phyloP scores from a whole-genome alignment of 1,140 invertebrate species.

The Paralvinella palmiformis region DNA sequence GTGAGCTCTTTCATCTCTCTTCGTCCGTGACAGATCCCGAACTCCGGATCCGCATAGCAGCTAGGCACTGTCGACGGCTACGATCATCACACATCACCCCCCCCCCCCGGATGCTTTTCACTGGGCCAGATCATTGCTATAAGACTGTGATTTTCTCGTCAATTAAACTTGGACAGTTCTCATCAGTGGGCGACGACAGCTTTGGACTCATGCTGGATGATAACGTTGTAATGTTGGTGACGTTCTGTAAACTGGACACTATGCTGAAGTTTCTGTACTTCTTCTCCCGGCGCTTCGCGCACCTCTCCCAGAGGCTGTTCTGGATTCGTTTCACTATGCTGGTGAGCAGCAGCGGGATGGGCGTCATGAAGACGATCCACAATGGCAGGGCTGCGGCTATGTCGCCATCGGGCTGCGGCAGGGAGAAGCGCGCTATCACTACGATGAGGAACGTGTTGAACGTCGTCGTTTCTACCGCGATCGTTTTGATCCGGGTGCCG shows the following conservation, averaged over 20 bases:
- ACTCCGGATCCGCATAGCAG: too few species aligned
- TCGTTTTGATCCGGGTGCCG: conserved; percentile 31
- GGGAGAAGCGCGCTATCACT: conserved; percentile 37
- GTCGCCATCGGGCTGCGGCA: conserved; percentile 35
- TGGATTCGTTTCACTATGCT: conserved; percentile 24
- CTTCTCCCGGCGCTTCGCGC: conserved; percentile 31
- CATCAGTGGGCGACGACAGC: too few species aligned
- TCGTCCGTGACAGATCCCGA: too few species aligned
- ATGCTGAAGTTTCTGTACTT: conserved; percentile 36
- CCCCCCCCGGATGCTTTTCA: too few species aligned
- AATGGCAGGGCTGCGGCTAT: conserved; percentile 37
- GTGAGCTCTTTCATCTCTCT: too few species aligned
- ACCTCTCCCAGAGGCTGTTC: too few species aligned
- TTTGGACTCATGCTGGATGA: too few species aligned
- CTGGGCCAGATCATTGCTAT: too few species aligned
- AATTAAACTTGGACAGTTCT: too few species aligned
- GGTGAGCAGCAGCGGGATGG: conserved; percentile 33
- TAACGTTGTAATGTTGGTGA: conserved; percentile 39
- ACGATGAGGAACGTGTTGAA: conserved; percentile 40
- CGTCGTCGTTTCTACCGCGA: conserved; percentile 40
- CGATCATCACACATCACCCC: too few species aligned
- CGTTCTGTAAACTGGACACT: conserved; percentile 38
- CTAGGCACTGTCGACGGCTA: too few species aligned
- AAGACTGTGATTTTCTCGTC: too few species aligned
- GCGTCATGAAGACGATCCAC: conserved; percentile 44